Conservation (phyloP, 2,113 vertebrate genomes). For the Pangasianodon hypophthalmus region DNA sequence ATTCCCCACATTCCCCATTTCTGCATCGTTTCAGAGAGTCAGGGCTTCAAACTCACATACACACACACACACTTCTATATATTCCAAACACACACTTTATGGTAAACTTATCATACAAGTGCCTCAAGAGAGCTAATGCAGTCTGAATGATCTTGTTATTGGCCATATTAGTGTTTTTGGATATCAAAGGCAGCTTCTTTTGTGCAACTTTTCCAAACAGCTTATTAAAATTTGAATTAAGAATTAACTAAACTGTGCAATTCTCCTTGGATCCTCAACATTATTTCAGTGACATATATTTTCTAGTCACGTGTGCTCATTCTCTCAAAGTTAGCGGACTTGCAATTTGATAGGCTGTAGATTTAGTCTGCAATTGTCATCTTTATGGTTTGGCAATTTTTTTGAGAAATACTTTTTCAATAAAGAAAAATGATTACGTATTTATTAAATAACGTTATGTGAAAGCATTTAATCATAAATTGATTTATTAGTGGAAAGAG, state of each 20-base stretch:
- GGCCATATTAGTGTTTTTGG: background rate
- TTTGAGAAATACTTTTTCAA: no score
- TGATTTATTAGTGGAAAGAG: background rate
- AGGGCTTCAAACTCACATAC: constrained; percentile 46
- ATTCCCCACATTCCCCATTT: constrained; percentile 54
- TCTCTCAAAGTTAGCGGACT: background rate
- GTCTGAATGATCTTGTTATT: background rate
- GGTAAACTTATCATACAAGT: background rate
- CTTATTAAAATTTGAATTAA: background rate
- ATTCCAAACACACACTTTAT: background rate
- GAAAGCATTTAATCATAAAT: background rate
- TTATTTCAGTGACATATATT: background rate
- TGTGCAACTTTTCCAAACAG: background rate
- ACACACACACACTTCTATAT: constrained; percentile 44
- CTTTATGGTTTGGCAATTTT: background rate
- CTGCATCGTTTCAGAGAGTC: constrained; percentile 51
- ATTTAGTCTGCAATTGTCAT: background rate
- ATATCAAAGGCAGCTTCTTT: background rate
- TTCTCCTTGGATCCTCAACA: background rate
- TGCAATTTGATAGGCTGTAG: background rate
- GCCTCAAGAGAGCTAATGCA: background rate
- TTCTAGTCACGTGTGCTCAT: background rate
- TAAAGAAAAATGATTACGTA: no score
- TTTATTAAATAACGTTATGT: background rate
- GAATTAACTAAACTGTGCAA: background rate